Evolutionary conservation across 2,113 vertebrate species (phyloP).

Genomic region (Lates calcarifer): DNA sequence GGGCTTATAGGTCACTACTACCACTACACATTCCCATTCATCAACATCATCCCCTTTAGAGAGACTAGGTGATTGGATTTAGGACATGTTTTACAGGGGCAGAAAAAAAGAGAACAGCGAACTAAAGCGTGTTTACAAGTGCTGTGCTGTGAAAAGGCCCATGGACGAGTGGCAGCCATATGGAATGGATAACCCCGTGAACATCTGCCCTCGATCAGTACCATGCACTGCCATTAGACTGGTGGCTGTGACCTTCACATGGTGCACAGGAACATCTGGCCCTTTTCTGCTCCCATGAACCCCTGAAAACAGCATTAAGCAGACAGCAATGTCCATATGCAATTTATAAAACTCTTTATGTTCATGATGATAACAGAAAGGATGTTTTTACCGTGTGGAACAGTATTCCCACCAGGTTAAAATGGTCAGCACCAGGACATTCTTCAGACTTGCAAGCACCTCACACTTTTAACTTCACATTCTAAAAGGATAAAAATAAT

Average conservation of each 20-base stretch:
- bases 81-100: conserved; percentile 77
- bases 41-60: conserved; percentile 76
- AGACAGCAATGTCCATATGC: not conserved
- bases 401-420: too few species aligned
- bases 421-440: too few species aligned
- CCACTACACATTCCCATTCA: conserved; percentile 74
- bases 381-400: too few species aligned
- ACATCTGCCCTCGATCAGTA: conserved; percentile 81
- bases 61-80: conserved; percentile 83
- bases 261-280: conserved; percentile 42
- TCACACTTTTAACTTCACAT: too few species aligned
- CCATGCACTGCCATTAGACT: conserved; percentile 6
- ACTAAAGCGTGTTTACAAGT: conserved; percentile 79
- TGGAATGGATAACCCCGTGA: conserved; percentile 75
- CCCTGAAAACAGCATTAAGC: conserved; percentile 1
- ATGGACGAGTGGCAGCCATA: conserved; percentile 74
- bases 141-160: conserved; percentile 77
- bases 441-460: too few species aligned
- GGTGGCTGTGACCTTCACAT: conserved; percentile 69
- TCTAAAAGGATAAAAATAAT: too few species aligned
- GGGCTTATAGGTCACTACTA: conserved; percentile 78
- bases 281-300: conserved; percentile 12
- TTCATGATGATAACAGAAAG: too few species aligned
- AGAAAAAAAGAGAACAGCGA: conserved; percentile 52
- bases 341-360: not conserved